phyloP scores from a whole-genome alignment of 2,888 invertebrate species.

The Chrysolina haemoptera region DNA sequence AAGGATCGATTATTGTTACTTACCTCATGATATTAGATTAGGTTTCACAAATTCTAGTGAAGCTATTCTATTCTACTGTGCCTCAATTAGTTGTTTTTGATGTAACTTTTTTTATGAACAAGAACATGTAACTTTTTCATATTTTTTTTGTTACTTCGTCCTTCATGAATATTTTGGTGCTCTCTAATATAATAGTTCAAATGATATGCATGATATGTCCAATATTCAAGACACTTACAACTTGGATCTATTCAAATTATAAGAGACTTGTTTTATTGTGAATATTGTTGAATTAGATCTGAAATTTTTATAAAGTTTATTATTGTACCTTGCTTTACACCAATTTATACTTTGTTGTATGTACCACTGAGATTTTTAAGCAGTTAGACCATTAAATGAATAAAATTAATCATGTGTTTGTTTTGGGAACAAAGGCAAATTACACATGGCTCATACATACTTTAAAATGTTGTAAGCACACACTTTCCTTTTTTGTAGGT shows the following conservation, averaged over 20 bases:
- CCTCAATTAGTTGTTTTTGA: not conserved
- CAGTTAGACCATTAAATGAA: not conserved
- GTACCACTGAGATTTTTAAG: constrained; percentile 1
- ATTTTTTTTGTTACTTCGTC: not conserved
- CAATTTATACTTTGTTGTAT: constrained; percentile 2
- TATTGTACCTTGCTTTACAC: not conserved
- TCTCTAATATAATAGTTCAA: not conserved
- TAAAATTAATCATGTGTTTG: not conserved
- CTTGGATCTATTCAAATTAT: no score
- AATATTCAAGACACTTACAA: no score
- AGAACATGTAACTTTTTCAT: not conserved
- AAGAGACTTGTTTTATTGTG: not conserved
- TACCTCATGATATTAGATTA: constrained; percentile 9
- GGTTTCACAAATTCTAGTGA: not conserved
- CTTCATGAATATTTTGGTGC: not conserved
- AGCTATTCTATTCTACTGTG: no score
- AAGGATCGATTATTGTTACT: constrained; percentile 1
- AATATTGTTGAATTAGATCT: not conserved
- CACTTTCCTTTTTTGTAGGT: no score
- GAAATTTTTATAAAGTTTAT: not conserved
- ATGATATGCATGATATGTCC: no score
- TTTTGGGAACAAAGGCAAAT: not conserved
- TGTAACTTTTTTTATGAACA: no score
- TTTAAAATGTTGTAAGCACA: no score
- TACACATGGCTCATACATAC: no score